Conservation (phyloP, 1,140 invertebrate genomes). For the Eueides isabella region DNA sequence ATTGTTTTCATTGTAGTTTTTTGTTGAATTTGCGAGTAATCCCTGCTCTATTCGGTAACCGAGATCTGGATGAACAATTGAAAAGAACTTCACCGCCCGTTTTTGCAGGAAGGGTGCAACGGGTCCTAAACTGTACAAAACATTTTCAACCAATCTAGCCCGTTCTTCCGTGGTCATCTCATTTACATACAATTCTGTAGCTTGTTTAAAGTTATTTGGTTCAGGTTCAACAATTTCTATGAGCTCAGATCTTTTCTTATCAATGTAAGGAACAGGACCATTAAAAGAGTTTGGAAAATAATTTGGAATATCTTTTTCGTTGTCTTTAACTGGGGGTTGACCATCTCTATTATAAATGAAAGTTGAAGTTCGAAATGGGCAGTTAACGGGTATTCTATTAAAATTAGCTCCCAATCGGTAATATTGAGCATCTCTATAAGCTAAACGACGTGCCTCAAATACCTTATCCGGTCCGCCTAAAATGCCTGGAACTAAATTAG, state of each 20-base stretch:
- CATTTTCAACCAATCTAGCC: slow-evolving; percentile 90
- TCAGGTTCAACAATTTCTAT: slow-evolving; percentile 82
- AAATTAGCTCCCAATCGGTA: slow-evolving; percentile 95
- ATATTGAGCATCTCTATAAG: slow-evolving; percentile 94
- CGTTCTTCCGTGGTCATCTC: slow-evolving; percentile 88
- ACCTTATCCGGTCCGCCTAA: slow-evolving; percentile 94
- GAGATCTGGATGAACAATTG: slow-evolving; percentile 85
- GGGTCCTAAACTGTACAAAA: slow-evolving; percentile 88
- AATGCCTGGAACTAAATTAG: slow-evolving; percentile 93
- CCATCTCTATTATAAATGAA: slow-evolving; percentile 96
- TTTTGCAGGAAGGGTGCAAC: slow-evolving; percentile 92
- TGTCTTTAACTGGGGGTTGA: slow-evolving; percentile 84
- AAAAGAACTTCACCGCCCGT: slow-evolving; percentile 88
- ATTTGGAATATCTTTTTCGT: slow-evolving; percentile 92
- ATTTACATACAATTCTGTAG: slow-evolving; percentile 90
- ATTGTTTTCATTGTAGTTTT: slow-evolving; percentile 36
- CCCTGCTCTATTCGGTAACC: slow-evolving; percentile 85
- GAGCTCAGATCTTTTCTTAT: slow-evolving; percentile 76
- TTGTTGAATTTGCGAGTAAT: slow-evolving; percentile 77
- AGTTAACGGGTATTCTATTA: slow-evolving; percentile 94
- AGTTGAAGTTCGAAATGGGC: slow-evolving; percentile 86
- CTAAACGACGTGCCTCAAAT: slow-evolving; percentile 93
- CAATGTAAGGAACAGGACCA: slow-evolving; percentile 86
- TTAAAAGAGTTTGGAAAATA: slow-evolving; percentile 97
- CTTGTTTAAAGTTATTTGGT: slow-evolving; percentile 94